Conservation (phyloP, 2,797 vertebrate species). For the Austrolebias charrua region DNA sequence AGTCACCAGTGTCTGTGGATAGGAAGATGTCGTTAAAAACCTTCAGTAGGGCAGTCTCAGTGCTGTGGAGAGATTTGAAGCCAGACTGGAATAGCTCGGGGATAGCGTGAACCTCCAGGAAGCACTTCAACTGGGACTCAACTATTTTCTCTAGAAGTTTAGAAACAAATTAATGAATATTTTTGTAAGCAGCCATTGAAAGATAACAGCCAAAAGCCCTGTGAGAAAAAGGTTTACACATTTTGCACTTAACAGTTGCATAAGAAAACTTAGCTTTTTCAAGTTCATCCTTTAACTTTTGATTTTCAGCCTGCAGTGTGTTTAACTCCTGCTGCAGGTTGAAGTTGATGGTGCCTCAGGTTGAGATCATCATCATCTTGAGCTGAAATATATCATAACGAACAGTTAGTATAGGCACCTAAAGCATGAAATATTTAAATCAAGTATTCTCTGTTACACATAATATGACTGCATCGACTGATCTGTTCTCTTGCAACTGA, state of each 20-base stretch:
- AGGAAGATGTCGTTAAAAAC: no score
- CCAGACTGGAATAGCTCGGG: no score
- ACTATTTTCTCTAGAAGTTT: no score
- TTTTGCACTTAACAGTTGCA: not conserved
- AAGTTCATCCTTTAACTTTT: not conserved
- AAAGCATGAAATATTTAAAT: not conserved
- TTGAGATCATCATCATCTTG: not conserved
- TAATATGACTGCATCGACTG: not conserved
- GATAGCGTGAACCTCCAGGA: no score
- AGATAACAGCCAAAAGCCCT: no score
- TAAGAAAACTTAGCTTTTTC: not conserved
- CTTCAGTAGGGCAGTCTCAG: no score
- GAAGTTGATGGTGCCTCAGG: not conserved
- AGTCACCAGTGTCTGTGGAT: no score
- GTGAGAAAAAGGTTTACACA: no score
- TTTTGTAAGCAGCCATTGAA: no score
- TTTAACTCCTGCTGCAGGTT: not conserved
- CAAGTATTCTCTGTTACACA: not conserved
- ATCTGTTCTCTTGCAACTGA: not conserved
- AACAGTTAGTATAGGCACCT: not conserved
- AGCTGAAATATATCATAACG: not conserved
- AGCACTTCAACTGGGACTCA: no score
- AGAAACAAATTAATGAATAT: no score
- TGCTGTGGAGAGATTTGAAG: no score
- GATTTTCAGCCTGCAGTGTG: not conserved